These are phyloP conservation scores for Cepaea nemoralis DNA, from an alignment of 1,140 invertebrate species.

Conservation along the genomic window DNA sequence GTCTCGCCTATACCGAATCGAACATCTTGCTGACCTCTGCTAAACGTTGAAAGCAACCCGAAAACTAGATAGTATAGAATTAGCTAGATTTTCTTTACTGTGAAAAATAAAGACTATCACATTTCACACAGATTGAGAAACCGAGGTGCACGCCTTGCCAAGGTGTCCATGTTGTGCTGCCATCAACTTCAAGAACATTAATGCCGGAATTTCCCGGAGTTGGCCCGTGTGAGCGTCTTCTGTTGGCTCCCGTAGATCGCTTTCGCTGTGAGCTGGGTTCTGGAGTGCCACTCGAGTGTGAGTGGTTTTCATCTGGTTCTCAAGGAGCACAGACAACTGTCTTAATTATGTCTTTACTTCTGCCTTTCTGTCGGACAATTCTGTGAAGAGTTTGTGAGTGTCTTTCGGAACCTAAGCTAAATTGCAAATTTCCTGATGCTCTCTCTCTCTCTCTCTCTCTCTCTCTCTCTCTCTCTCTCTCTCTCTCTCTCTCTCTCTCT, in stretches of 20 bases:
- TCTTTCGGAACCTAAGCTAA: neutral
- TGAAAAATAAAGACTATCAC: no score
- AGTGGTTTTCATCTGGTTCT: neutral
- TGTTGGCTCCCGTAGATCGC: neutral
- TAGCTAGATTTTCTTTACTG: no score
- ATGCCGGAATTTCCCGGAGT: no score
- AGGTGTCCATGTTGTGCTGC: neutral
- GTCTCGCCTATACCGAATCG: no score
- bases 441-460: neutral
- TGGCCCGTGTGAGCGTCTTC: neutral
- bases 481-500: neutral
- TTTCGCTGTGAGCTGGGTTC: neutral
- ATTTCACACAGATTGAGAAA: no score
- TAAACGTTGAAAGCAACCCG: no score
- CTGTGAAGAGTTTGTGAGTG: neutral
- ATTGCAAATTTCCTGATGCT: neutral
- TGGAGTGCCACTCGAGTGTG: slow-evolving; percentile 4
- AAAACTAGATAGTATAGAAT: no score
- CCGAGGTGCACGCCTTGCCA: neutral
- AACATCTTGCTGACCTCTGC: no score
- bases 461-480: neutral
- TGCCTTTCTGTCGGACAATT: neutral
- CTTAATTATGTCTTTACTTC: neutral
- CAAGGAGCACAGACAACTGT: neutral
- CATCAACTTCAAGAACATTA: neutral